Conservation (phyloP, 2,113 vertebrate species). For the Pipa parva region DNA sequence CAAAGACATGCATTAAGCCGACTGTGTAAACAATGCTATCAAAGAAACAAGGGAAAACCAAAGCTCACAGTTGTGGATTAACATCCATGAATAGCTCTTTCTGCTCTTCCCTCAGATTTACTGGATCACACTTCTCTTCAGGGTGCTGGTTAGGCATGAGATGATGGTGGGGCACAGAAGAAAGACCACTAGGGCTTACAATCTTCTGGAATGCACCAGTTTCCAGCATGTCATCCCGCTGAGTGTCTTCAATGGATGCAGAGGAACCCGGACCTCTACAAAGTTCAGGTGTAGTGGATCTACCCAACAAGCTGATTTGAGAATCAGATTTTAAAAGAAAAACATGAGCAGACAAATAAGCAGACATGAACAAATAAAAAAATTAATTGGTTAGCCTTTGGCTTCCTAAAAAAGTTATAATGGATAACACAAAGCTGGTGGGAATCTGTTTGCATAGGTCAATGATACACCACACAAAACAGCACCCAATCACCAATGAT, state of each 20-base stretch:
- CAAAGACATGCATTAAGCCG: conserved; percentile 34
- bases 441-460: too few relatives aligned
- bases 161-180: conserved; percentile 17
- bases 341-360: too few relatives aligned
- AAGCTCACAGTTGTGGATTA: conserved; percentile 45
- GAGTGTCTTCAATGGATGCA: conserved; percentile 46
- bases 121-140: conserved; percentile 40
- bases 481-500: too few relatives aligned
- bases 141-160: conserved; percentile 24
- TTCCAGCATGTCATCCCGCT: conserved; percentile 75
- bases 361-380: too few relatives aligned
- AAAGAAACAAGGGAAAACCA: conserved; percentile 46
- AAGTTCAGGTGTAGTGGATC: conserved; percentile 42
- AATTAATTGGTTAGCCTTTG: too few relatives aligned
- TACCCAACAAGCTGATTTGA: conserved; percentile 5
- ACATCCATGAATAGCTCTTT: conserved; percentile 44
- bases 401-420: too few relatives aligned
- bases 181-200: conserved; percentile 20
- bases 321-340: too few relatives aligned
- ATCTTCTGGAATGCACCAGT: conserved; percentile 57
- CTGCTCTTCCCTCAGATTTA: conserved; percentile 31
- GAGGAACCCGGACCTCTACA: conserved; percentile 34
- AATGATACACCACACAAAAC: too few relatives aligned
- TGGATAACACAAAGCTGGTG: too few relatives aligned
- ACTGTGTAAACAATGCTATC: conserved; percentile 13